These are phyloP conservation scores for Phataginus tetradactyla DNA, from an alignment of 2,797 vertebrate genomes.

Conservation along the genomic window DNA sequence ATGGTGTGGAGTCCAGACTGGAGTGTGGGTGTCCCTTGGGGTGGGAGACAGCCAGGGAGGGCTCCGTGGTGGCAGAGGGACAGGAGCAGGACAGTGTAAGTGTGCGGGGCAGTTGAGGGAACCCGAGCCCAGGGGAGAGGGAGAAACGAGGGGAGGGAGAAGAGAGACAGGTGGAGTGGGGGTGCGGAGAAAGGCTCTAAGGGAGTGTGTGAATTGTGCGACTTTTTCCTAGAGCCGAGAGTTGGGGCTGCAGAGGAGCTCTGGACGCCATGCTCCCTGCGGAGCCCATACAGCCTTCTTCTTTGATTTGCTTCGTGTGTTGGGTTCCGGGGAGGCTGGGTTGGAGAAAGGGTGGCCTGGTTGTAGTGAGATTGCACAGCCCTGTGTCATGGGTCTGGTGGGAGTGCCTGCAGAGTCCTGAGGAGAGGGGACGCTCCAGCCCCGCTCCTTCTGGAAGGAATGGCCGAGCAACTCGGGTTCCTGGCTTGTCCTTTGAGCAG, in stretches of 20 bases:
- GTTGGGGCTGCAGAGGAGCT: background rate
- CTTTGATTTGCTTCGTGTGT: too few species aligned
- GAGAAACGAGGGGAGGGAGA: background rate
- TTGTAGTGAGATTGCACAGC: background rate
- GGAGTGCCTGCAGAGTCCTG: background rate
- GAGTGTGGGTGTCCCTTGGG: too few species aligned
- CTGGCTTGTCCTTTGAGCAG: background rate
- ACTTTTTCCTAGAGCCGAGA: too few species aligned
- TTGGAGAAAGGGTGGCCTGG: background rate
- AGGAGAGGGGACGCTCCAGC: background rate
- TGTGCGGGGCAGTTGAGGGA: background rate
- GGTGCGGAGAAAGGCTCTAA: background rate
- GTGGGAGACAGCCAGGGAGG: background rate
- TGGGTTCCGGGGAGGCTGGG: background rate
- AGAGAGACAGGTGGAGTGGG: background rate
- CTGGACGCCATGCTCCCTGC: fast-evolving
- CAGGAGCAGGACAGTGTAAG: too few species aligned
- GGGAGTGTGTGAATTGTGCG: background rate
- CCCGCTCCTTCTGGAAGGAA: background rate
- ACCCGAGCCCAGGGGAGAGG: too few species aligned
- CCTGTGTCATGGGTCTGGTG: too few species aligned
- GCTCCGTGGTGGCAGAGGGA: background rate
- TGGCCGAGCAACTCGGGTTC: background rate
- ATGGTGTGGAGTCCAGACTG: too few species aligned
- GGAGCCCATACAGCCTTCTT: background rate